A percentile compares a stretch with the other conserved stretches of the same genome.
phyloP scores from a whole-genome alignment of 2,888 invertebrate genomes.

The Apocheima hispidaria region DNA sequence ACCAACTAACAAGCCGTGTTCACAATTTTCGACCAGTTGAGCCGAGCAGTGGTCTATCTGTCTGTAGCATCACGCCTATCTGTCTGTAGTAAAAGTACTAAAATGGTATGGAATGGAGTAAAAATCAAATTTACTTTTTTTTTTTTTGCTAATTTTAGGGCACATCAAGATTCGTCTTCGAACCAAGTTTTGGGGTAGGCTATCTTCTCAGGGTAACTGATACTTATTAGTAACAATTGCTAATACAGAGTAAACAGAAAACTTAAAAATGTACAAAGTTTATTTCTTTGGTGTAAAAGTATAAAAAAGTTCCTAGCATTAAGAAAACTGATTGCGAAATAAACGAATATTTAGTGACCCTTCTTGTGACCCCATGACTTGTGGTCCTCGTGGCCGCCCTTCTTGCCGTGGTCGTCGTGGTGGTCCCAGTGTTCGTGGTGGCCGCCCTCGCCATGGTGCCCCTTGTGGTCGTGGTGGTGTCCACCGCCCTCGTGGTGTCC shows the following conservation, averaged over 20 bases:
- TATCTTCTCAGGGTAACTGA: neutral
- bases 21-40: too few species aligned
- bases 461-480: conserved; percentile 91
- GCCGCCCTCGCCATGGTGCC: conserved; percentile 91
- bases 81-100: too few species aligned
- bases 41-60: too few species aligned
- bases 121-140: too few species aligned
- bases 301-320: conserved; percentile 19
- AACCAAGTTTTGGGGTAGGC: neutral
- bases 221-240: neutral
- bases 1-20: too few species aligned
- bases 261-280: conserved; percentile 25
- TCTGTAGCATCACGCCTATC: too few species aligned
- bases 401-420: conserved; percentile 90
- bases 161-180: neutral
- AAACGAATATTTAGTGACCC: conserved; percentile 61
- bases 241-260: neutral
- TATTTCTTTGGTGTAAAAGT: conserved; percentile 35
- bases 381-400: conserved; percentile 91
- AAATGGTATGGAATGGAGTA: too few species aligned
- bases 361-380: conserved; percentile 90
- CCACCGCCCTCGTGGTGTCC: conserved; percentile 91
- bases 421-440: conserved; percentile 90
- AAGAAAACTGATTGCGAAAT: conserved; percentile 26
- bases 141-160: too few species aligned